These are phyloP conservation scores for Xiphophorus couchianus DNA, from an alignment of 2,113 vertebrate genomes.

Conservation along the genomic window DNA sequence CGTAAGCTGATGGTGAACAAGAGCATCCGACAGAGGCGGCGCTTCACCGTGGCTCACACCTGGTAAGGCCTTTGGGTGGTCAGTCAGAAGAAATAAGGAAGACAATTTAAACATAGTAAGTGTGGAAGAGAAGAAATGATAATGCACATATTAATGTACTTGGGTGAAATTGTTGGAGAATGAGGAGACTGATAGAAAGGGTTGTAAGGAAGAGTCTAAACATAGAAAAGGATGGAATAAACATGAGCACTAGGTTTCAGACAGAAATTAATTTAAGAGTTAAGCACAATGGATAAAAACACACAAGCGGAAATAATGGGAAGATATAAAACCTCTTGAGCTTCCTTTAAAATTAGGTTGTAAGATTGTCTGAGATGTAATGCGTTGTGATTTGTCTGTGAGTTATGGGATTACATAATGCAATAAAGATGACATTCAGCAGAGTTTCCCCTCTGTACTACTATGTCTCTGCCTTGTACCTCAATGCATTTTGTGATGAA, in stretches of 20 bases:
- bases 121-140: neutral
- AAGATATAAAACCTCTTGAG: neutral
- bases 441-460: constrained; percentile 27
- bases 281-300: neutral
- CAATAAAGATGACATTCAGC: constrained; percentile 30
- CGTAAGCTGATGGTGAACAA: constrained; percentile 98
- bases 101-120: neutral
- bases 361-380: neutral
- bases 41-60: constrained; percentile 97
- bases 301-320: neutral
- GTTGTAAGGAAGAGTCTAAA: neutral
- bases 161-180: constrained; percentile 5
- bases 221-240: neutral
- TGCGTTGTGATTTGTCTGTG: constrained; percentile 37
- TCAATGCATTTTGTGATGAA: constrained; percentile 12
- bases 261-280: constrained; percentile 8
- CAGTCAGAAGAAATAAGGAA: neutral
- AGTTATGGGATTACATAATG: constrained; percentile 57
- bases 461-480: constrained; percentile 37
- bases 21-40: constrained; percentile 94
- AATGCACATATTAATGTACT: neutral
- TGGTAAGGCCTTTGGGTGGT: constrained; percentile 84
- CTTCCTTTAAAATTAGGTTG: neutral
- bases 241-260: neutral
- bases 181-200: neutral